Base-by-base conservation (phyloP, 1,140 invertebrate species). In the Pseudachorutes palmiensis region DNA sequence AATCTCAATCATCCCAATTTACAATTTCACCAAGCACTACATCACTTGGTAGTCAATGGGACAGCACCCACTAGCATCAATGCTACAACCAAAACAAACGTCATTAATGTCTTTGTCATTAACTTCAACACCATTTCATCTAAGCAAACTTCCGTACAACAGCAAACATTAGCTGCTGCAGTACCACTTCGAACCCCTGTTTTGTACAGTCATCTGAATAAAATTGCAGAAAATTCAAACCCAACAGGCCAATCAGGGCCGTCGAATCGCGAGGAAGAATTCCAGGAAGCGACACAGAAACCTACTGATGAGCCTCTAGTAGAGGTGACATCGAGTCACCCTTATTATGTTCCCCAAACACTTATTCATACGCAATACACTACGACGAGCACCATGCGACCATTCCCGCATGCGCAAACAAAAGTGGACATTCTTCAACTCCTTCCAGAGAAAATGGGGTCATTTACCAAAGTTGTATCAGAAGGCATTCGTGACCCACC, bases 91-190 rank as follows among this genome's bases (percentile, higher is more conserved):
- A 74, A 71, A 60, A 74, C 72, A 24, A 74, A 74, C 45, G 66
- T 74, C 36, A 74, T 74, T 41, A 74, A 74, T 58, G 70, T 74
- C 41, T 74, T 74, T 55, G 70, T 74, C 48, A 65, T 74, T 26
- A 74, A 74, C 64, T 71, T 74, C 60, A 71, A 63, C 48, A 59
- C 65, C 48, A 64, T 65, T 57, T 51, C 19, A 32, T 63, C 22
- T 28, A 64, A 5, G 16, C 64, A 32, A 2, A 62, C 5, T 55
- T 55, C 24, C 51, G 24, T 14, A 55, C 24, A 16, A 12, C 24
- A 14, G 5, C 9, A 12, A 5, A 14, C 12, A 55, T 5, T 55
- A n/a, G n/a, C n/a, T n/a, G n/a, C n/a, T n/a, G n/a, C n/a, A n/a
- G n/a, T 24, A 55, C 12, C 12, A 55, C 14, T 14, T 22, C 12